A percentile compares a stretch with the other conserved stretches of the same genome.
These are phyloP conservation scores for Hirundichthys speculiger DNA, from an alignment of 2,113 vertebrate species.

Conservation along the genomic window DNA sequence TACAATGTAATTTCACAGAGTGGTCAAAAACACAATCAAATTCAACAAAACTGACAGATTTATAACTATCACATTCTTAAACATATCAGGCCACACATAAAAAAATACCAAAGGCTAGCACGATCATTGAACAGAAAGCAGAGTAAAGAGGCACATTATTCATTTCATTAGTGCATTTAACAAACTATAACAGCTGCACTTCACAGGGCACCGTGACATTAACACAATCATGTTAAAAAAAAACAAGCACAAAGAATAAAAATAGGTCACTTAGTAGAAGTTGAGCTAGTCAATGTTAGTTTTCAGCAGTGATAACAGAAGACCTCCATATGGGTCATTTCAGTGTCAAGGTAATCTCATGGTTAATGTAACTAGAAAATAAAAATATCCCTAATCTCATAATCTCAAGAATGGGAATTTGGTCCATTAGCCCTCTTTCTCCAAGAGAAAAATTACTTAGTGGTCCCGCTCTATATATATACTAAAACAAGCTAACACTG, in stretches of 20 bases:
- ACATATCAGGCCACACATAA: slow-evolving; percentile 4
- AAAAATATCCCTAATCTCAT: background rate
- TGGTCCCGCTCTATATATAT: slow-evolving; percentile 11
- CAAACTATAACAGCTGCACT: slow-evolving; percentile 43
- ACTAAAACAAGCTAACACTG: background rate
- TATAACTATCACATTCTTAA: background rate
- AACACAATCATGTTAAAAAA: slow-evolving; percentile 15
- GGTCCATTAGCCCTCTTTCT: background rate
- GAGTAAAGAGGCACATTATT: slow-evolving; percentile 45
- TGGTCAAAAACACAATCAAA: background rate
- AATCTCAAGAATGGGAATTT: background rate
- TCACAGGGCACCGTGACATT: slow-evolving; percentile 22
- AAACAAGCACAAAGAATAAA: background rate
- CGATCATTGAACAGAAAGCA: slow-evolving; percentile 40
- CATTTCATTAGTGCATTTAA: slow-evolving; percentile 63
- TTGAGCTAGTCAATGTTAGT: background rate
- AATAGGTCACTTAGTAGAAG: slow-evolving; percentile 23
- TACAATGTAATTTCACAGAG: background rate
- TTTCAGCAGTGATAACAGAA: slow-evolving; percentile 33
- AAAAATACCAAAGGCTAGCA: slow-evolving; percentile 12
- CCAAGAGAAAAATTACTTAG: slow-evolving; percentile 1
- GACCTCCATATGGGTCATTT: background rate
- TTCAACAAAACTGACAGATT: slow-evolving; percentile 1
- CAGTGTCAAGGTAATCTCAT: slow-evolving; percentile 7
- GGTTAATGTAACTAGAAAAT: slow-evolving; percentile 29